Base-by-base conservation (phyloP, 2,113 vertebrate species). In the Mormyrus iriodes region DNA sequence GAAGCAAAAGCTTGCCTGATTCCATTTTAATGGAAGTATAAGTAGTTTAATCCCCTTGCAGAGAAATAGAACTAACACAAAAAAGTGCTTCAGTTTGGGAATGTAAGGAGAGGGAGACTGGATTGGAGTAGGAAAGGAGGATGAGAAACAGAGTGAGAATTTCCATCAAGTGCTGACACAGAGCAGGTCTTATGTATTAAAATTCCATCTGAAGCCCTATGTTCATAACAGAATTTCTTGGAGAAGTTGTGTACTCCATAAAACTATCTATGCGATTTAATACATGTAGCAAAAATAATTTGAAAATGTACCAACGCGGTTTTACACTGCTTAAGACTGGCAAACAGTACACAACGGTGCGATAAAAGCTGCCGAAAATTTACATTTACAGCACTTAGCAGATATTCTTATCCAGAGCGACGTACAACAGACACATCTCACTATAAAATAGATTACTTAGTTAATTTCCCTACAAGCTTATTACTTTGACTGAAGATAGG, bases 11-110 rank as follows among this genome's bases (percentile, higher is more conserved):
- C 90, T 93, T 91, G 86, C 52, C 73, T 87, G 42, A 89, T 91
- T 90, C 89, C 88, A 91, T 92, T 94, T 93, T 94, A 93, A 94
- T 94, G 89, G 91, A 94, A 93, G 89, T 90, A 51, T 89, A 93
- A 88, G 84, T 91, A 86, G 89, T 87, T 86, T 76, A 93, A 91
- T 90, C 91, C 88, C 88, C 58, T 82, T 61, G 69, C 88, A 69
- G 76, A 89, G 86, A 88, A 90, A 52, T 9, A 86, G 83, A 88
- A 90, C 61, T 73, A 92, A 91, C 89, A 82, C 89, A 88, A 87
- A 58, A 90, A 61, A 93, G 90, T 58, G 88, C 89, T 93, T 94
- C 90, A 90, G 91, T 94, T 93, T 93, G 87, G 86, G 85, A 91
- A 91, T 79, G 21, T 13, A 42, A 27, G 90, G 89, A 89, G 55